A percentile compares a stretch with the other conserved stretches of the same genome.
Evolutionary conservation across 2,888 invertebrate genomes (phyloP).

Genomic region (Dryadula phaetusa): DNA sequence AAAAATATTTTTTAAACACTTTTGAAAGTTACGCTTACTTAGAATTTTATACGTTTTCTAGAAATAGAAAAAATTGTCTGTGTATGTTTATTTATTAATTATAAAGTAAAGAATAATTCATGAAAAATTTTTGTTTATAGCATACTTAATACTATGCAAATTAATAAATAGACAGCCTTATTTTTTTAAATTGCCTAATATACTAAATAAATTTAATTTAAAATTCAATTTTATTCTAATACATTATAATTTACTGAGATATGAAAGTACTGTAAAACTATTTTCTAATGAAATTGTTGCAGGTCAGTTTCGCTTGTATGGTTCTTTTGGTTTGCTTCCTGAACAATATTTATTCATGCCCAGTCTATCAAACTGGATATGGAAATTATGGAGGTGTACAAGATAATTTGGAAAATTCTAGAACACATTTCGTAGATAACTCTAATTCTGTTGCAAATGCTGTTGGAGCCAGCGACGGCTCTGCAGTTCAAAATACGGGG

Average conservation of each 20-base stretch:
- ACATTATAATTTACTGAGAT: background rate
- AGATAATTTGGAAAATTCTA: background rate
- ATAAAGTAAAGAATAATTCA: too few species aligned
- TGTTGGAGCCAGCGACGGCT: background rate
- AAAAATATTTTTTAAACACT: too few species aligned
- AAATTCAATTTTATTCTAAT: background rate
- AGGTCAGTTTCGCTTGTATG: background rate
- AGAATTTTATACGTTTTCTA: too few species aligned
- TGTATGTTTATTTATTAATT: too few species aligned
- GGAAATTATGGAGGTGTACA: background rate
- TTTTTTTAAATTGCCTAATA: too few species aligned
- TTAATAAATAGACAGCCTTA: too few species aligned
- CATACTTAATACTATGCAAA: too few species aligned
- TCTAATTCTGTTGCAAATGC: background rate
- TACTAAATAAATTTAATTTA: too few species aligned
- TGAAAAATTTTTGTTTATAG: too few species aligned
- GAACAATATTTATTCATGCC: background rate
- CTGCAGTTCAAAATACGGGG: background rate
- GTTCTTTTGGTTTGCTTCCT: conserved; percentile 6
- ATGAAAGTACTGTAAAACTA: too few species aligned
- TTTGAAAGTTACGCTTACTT: too few species aligned
- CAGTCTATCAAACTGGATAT: background rate
- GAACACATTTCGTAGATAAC: background rate
- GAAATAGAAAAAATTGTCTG: too few species aligned
- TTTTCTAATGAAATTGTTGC: background rate